These are phyloP conservation scores for Leptinotarsa rubiginosa DNA, from an alignment of 2,888 invertebrate species.

Conservation along the genomic window DNA sequence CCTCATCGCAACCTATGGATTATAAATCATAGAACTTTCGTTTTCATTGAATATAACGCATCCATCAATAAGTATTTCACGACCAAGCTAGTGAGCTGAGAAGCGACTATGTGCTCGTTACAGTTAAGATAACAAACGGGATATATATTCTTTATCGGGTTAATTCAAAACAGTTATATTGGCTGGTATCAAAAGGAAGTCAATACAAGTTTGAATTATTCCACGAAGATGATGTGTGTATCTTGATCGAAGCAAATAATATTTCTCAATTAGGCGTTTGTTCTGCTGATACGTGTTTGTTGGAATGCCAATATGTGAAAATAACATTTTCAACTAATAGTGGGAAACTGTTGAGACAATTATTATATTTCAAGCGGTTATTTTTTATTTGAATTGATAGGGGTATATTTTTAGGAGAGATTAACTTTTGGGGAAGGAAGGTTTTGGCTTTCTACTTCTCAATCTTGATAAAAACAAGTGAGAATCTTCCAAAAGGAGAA, in stretches of 20 bases:
- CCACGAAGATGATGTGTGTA: neutral
- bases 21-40: conserved; percentile 31
- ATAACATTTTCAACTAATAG: too few species aligned
- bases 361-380: too few species aligned
- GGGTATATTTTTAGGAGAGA: too few species aligned
- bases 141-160: conserved; percentile 38
- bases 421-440: too few species aligned
- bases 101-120: conserved; percentile 5
- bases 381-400: too few species aligned
- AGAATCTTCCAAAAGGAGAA: too few species aligned
- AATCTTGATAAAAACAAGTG: too few species aligned
- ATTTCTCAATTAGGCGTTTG: neutral
- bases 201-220: conserved; percentile 13
- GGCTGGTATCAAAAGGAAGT: conserved; percentile 9
- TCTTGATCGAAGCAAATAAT: neutral
- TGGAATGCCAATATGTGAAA: too few species aligned
- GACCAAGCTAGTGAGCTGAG: neutral
- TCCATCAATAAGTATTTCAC: conserved; percentile 12
- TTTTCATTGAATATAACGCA: conserved; percentile 30
- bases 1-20: too few species aligned
- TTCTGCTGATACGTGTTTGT: too few species aligned
- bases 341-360: too few species aligned
- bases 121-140: conserved; percentile 39
- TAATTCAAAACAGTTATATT: conserved; percentile 49
- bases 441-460: too few species aligned